Evolutionary conservation across 2,797 vertebrate species (phyloP), one percentile per base, ranked within the genome.

Genomic region (Premnoplex brunnescens): DNA sequence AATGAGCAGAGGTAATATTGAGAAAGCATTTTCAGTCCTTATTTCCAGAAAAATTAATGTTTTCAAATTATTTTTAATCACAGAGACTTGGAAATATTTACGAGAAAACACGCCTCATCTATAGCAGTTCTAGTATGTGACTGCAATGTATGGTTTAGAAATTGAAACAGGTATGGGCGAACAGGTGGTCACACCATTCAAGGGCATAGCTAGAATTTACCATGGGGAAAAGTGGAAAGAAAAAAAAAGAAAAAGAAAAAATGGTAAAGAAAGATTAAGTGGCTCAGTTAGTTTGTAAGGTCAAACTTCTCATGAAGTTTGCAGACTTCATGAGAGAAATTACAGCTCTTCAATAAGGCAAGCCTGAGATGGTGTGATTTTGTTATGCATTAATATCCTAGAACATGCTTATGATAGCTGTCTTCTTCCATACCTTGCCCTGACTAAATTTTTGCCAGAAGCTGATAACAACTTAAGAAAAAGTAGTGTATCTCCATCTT

Each of bases 141-240:
- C 96, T 98, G 75, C 60, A 98, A 88, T 98, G 98, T 98, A 99
- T 98, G 98, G 98, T 96, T 97, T 96, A 94, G 96, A 98, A 98
- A 98, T 97, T 96, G 95, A 98, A 98, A 97, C 96, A 98, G 98
- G 97, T 98, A 97, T 96, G 92, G 72, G 49, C 92, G 95, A 98
- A 97, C 98, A 99, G 98, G 98, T 98, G 98, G 98, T 95, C 91
- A 72, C 58, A 96, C 91, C 92, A 93, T 91, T 81, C 74, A 94
- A 97, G 83, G 72, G 85, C 89, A 97, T 84, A 76, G 81, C 62
- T 95, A 83, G 82, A 97, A 96, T 96, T 96, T 94, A 96, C 67
- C 54, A 30, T 26, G 36, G 83, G 12, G n/a, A 69, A 58, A 37
- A n/a, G 41, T 68, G 2, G 6, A 20, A 30, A 18, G 17, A 21